These are phyloP conservation scores for Nasua narica DNA, from an alignment of 2,797 vertebrate species.

Conservation along the genomic window DNA sequence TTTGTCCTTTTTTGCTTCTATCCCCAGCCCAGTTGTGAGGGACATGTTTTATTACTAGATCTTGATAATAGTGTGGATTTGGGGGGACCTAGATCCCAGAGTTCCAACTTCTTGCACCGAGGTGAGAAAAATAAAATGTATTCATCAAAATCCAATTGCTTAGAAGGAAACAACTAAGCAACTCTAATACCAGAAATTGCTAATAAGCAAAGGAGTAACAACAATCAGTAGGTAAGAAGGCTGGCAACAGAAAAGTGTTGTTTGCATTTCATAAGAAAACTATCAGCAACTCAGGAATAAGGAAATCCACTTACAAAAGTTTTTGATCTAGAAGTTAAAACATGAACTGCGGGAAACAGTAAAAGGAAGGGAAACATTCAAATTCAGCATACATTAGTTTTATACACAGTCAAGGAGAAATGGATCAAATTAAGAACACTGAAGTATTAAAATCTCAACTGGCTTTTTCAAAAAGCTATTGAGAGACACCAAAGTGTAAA, in stretches of 20 bases:
- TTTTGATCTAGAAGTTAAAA: conserved; percentile 37
- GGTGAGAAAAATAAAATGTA: background rate
- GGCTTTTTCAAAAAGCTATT: conserved; percentile 41
- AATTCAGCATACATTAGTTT: conserved; percentile 32
- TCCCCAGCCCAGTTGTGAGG: background rate
- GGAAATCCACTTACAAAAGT: conserved; percentile 25
- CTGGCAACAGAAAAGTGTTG: background rate
- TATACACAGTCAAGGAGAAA: conserved; percentile 4
- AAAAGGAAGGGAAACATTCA: conserved; percentile 31
- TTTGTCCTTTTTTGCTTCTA: background rate
- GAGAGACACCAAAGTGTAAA: conserved; percentile 8
- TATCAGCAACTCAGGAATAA: background rate
- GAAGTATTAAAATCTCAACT: conserved; percentile 45
- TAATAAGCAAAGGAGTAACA: background rate
- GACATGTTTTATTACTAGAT: conserved; percentile 18
- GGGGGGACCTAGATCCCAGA: background rate
- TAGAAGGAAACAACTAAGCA: background rate
- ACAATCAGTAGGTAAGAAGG: background rate
- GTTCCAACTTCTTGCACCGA: background rate
- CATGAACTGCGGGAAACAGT: conserved; percentile 2
- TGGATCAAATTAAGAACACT: conserved; percentile 10
- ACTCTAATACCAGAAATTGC: background rate
- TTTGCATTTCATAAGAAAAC: conserved; percentile 40
- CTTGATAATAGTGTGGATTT: background rate
- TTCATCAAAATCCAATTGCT: conserved; percentile 11